phyloP scores from a whole-genome alignment of 2,797 vertebrate species.

The Hippocampus kuda region DNA sequence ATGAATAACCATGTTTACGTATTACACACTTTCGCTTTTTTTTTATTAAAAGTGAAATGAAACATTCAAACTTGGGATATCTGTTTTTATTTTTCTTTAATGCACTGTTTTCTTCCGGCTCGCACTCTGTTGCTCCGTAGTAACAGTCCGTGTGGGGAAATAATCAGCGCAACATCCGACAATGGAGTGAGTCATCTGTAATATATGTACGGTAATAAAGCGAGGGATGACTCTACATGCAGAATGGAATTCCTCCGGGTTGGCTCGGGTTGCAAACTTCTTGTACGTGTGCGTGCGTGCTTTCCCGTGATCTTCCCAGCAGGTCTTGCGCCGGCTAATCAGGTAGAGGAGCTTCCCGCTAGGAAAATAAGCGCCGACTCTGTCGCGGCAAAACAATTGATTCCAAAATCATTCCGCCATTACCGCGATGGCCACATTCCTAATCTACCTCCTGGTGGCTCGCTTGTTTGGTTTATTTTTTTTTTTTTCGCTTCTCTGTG shows the following conservation, averaged over 20 bases:
- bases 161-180: no score
- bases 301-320: slow-evolving; percentile 32
- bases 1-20: no score
- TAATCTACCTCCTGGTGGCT: slow-evolving; percentile 50
- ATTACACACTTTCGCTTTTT: no score
- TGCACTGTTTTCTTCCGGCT: no score
- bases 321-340: slow-evolving; percentile 52
- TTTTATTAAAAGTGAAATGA: no score
- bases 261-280: slow-evolving; percentile 15
- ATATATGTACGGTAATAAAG: neutral
- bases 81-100: no score
- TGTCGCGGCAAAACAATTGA: slow-evolving; percentile 45
- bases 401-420: slow-evolving; percentile 46
- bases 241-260: neutral
- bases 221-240: neutral
- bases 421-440: slow-evolving; percentile 35
- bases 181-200: no score
- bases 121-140: no score
- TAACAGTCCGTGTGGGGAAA: no score
- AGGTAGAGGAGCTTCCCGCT: slow-evolving; percentile 46
- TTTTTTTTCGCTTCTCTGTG: slow-evolving; percentile 17
- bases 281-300: neutral
- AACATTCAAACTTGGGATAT: no score
- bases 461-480: neutral
- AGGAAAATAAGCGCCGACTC: slow-evolving; percentile 41